Conservation (phyloP, 2,797 vertebrate genomes). For the Alauda arvensis region DNA sequence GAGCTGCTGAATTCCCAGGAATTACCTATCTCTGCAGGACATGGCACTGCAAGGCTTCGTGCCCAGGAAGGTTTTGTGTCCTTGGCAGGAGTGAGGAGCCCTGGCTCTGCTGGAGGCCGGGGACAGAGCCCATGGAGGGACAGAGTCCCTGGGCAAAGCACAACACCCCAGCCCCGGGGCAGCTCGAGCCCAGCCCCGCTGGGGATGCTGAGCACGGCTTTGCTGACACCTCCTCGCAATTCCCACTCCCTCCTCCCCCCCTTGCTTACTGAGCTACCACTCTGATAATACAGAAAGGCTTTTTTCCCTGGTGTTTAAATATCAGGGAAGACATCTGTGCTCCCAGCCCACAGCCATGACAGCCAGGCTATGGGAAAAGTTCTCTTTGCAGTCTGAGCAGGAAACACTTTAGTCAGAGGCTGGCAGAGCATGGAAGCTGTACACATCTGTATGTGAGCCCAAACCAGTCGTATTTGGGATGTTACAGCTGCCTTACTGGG, state of each 20-base stretch:
- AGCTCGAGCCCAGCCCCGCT: background rate
- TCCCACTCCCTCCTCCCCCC: conserved; percentile 18
- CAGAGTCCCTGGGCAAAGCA: background rate
- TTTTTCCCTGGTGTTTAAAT: conserved; percentile 33
- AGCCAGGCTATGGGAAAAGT: background rate
- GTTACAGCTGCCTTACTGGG: background rate
- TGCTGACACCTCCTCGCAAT: conserved; percentile 10
- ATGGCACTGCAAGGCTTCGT: rapidly evolving
- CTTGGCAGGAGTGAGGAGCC: rapidly evolving
- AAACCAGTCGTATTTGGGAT: background rate
- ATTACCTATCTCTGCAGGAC: rapidly evolving
- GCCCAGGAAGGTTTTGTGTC: rapidly evolving
- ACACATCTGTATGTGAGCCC: background rate
- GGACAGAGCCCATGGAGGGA: rapidly evolving
- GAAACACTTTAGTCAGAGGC: background rate
- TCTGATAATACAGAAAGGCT: background rate
- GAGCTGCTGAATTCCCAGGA: background rate
- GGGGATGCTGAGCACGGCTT: background rate
- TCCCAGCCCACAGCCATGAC: conserved; percentile 20
- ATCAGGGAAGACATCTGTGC: conserved; percentile 45
- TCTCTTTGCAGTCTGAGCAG: background rate
- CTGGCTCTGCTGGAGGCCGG: rapidly evolving
- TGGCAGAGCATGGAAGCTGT: background rate
- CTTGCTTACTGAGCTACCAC: background rate
- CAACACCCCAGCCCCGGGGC: background rate